phyloP scores from a whole-genome alignment of 2,888 invertebrate species.

The Anaspis maculata region DNA sequence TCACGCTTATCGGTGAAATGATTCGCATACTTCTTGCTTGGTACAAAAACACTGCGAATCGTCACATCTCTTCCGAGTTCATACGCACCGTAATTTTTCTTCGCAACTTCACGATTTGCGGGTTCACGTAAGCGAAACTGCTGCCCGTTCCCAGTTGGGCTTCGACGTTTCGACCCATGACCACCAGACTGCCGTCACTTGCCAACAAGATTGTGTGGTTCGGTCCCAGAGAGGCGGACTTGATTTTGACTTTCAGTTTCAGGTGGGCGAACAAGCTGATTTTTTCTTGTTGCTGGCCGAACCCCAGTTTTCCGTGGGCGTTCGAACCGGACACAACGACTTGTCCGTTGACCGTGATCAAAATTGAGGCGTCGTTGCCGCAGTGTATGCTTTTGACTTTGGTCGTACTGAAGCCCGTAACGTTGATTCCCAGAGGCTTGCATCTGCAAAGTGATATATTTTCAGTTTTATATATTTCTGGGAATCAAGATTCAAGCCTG shows the following conservation, averaged over 20 bases:
- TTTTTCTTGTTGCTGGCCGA: slow-evolving; percentile 3
- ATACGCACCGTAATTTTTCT: slow-evolving; percentile 28
- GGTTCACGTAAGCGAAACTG: slow-evolving; percentile 12
- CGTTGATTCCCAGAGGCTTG: slow-evolving; percentile 7
- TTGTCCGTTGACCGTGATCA: slow-evolving; percentile 51
- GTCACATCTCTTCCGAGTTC: too few relatives aligned
- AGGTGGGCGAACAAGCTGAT: slow-evolving; percentile 7
- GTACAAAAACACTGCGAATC: too few relatives aligned
- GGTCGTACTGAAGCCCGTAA: slow-evolving; percentile 24
- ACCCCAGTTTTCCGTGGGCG: slow-evolving; percentile 50
- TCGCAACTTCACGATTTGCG: slow-evolving; percentile 14
- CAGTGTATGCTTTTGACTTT: slow-evolving; percentile 49
- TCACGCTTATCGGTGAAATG: too few relatives aligned
- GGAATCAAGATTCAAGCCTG: background rate
- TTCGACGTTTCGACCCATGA: slow-evolving; percentile 56
- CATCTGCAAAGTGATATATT: slow-evolving; percentile 9
- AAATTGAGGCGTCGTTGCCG: slow-evolving; percentile 53
- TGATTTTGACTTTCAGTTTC: slow-evolving; percentile 47
- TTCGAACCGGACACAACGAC: slow-evolving; percentile 58
- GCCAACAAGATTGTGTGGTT: slow-evolving; percentile 55
- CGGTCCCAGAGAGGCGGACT: slow-evolving; percentile 51
- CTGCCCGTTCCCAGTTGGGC: slow-evolving; percentile 51
- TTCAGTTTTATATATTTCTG: background rate
- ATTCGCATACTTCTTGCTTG: too few relatives aligned
- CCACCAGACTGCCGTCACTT: slow-evolving; percentile 54